These are phyloP conservation scores for Caenorhabditis sulstoni DNA, from an alignment of 2,888 invertebrate genomes.

Conservation along the genomic window DNA sequence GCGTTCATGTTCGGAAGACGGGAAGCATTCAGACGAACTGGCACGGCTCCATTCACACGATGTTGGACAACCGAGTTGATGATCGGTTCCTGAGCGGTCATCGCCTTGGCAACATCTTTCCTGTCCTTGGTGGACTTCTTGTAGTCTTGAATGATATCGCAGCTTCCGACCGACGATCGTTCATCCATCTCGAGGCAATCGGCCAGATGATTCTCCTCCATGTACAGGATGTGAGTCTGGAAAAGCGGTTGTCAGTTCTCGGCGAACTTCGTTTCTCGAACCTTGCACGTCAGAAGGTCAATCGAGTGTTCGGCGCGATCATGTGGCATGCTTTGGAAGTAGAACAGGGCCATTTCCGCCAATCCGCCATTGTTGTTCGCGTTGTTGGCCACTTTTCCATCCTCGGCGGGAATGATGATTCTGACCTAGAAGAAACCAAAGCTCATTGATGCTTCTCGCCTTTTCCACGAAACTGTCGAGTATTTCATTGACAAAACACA, in stretches of 20 bases:
- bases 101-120: slow-evolving; percentile 64
- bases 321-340: slow-evolving; percentile 71
- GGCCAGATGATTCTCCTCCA: slow-evolving; percentile 76
- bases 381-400: slow-evolving; percentile 44
- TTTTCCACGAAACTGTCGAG: slow-evolving; percentile 4
- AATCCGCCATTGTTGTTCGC: slow-evolving; percentile 64
- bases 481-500: slow-evolving; percentile 43
- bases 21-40: slow-evolving; percentile 73
- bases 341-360: slow-evolving; percentile 71
- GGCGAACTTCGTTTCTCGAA: slow-evolving; percentile 28
- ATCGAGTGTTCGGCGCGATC: slow-evolving; percentile 74
- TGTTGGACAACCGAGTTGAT: slow-evolving; percentile 69
- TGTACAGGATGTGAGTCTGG: slow-evolving; percentile 77
- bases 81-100: slow-evolving; percentile 64
- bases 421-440: slow-evolving; percentile 62
- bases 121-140: slow-evolving; percentile 68
- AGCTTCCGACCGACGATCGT: slow-evolving; percentile 74
- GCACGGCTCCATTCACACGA: slow-evolving; percentile 76
- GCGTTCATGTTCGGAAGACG: slow-evolving; percentile 68
- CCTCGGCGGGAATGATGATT: slow-evolving; percentile 71
- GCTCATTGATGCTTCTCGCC: background rate
- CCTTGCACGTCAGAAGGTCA: slow-evolving; percentile 71
- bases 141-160: slow-evolving; percentile 79
- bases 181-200: slow-evolving; percentile 79
- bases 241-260: background rate